Evolutionary conservation across 1,140 invertebrate species (phyloP).

Genomic region (Charaxes varanes): DNA sequence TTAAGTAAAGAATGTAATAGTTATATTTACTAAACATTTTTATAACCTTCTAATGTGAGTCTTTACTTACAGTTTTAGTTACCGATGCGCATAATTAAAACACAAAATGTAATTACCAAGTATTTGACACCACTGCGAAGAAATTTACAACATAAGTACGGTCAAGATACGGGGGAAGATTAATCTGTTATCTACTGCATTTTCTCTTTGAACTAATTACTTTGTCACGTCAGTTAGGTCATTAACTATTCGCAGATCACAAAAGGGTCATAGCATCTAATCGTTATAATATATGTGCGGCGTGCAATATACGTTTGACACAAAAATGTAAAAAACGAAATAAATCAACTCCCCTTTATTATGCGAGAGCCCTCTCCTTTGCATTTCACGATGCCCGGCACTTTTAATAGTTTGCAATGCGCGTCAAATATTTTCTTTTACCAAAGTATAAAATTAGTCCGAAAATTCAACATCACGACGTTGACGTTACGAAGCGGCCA

Average conservation of each 20-base stretch:
- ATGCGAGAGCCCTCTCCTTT: slow-evolving; percentile 63
- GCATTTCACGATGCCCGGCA: slow-evolving; percentile 58
- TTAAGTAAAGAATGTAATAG: too few relatives aligned
- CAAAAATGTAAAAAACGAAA: slow-evolving; percentile 34
- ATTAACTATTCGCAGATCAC: slow-evolving; percentile 30
- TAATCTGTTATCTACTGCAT: background rate
- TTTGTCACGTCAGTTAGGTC: slow-evolving; percentile 38
- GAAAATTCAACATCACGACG: slow-evolving; percentile 50
- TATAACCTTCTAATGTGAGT: too few relatives aligned
- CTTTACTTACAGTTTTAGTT: background rate
- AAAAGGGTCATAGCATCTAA: slow-evolving; percentile 35
- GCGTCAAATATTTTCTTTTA: slow-evolving; percentile 34
- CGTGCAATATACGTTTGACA: slow-evolving; percentile 35
- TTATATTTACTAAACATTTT: too few relatives aligned
- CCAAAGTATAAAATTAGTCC: slow-evolving; percentile 41
- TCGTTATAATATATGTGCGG: slow-evolving; percentile 30
- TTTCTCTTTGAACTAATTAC: slow-evolving; percentile 20
- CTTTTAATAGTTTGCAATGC: slow-evolving; percentile 39
- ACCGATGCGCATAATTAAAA: slow-evolving; percentile 6
- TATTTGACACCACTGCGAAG: background rate
- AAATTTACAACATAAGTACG: background rate
- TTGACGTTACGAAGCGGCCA: slow-evolving; percentile 58
- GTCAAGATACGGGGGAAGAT: background rate
- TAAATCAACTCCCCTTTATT: slow-evolving; percentile 61
- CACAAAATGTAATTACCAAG: slow-evolving; percentile 6